These are phyloP conservation scores for Psilopsiagon aurifrons DNA, from an alignment of 2,113 vertebrate species.

Conservation along the genomic window DNA sequence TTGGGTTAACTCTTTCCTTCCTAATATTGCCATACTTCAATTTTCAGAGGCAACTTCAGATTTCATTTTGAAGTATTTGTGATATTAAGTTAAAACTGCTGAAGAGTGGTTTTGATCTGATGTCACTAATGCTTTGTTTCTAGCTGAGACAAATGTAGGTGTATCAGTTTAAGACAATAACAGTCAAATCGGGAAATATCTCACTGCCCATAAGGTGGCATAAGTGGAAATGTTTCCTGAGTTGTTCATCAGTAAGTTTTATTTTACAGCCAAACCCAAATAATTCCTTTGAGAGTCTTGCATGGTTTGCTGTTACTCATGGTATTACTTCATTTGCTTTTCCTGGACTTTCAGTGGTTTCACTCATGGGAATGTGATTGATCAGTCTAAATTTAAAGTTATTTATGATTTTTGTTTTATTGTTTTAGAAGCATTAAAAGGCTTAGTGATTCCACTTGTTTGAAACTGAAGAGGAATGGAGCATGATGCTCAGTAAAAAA, in stretches of 20 bases:
- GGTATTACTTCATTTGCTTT: background rate
- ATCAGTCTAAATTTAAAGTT: background rate
- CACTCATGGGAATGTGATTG: background rate
- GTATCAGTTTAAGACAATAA: background rate
- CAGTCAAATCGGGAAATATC: background rate
- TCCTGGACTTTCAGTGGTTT: background rate
- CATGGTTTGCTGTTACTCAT: background rate
- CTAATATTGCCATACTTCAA: background rate
- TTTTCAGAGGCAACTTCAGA: background rate
- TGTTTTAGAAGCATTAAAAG: background rate
- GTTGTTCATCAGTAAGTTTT: background rate
- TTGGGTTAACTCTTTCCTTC: constrained; percentile 58
- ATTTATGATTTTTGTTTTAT: background rate
- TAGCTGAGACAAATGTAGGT: background rate
- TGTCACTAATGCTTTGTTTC: background rate
- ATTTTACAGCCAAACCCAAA: background rate
- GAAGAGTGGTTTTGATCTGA: background rate
- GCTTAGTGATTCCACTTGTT: background rate
- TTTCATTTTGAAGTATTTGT: background rate
- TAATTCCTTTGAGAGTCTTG: background rate
- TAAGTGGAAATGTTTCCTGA: background rate
- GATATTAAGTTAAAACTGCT: background rate
- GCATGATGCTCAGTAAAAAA: background rate
- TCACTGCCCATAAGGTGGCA: background rate
- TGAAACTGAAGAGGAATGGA: background rate